These are phyloP conservation scores for Nilaparvata lugens DNA, from an alignment of 1,140 invertebrate species.

Conservation along the genomic window DNA sequence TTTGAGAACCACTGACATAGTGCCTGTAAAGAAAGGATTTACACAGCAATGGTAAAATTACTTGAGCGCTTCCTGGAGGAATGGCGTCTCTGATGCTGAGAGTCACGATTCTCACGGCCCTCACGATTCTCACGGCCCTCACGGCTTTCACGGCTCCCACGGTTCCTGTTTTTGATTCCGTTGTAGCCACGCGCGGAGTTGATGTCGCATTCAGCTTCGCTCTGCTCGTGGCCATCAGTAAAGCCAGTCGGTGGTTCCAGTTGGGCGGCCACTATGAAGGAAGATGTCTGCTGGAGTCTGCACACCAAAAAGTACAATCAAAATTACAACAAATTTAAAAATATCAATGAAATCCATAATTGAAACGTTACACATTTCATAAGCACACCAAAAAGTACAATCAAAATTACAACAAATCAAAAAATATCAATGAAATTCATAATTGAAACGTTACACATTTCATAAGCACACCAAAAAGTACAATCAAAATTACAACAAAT, in stretches of 20 bases:
- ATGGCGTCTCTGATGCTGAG: no score
- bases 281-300: constrained; percentile 13
- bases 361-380: no score
- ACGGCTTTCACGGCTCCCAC: no score
- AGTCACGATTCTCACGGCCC: not conserved
- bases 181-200: constrained; percentile 23
- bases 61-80: no score
- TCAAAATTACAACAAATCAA: not conserved
- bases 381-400: not conserved
- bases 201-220: constrained; percentile 29
- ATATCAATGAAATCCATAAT: no score
- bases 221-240: constrained; percentile 27
- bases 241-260: constrained; percentile 30
- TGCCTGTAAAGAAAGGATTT: no score
- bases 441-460: no score
- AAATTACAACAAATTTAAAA: not conserved
- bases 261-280: constrained; percentile 18
- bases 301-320: not conserved
- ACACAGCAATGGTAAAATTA: no score
- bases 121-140: no score
- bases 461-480: not conserved
- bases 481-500: not conserved
- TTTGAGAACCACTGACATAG: no score
- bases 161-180: not conserved
- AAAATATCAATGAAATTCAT: no score